Conservation (phyloP, 2,797 vertebrate genomes). For the Naso thynnoides region DNA sequence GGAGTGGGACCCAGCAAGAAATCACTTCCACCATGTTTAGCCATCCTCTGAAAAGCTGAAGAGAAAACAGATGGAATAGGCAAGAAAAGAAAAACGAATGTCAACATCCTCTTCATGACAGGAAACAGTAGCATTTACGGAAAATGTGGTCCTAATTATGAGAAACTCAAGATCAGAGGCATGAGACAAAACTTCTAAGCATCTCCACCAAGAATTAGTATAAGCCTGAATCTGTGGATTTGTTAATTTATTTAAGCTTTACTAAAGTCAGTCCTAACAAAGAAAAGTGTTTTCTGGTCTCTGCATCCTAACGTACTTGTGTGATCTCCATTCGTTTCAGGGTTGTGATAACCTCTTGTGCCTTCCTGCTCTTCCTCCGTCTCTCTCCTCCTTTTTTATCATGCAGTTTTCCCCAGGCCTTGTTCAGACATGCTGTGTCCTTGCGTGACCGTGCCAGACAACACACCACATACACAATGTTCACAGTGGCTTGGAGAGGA, state of each 20-base stretch:
- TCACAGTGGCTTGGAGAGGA: constrained; percentile 22
- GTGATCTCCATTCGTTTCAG: constrained; percentile 46
- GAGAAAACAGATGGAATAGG: constrained; percentile 5
- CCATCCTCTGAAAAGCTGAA: background rate
- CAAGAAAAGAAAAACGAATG: background rate
- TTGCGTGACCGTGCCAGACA: constrained; percentile 40
- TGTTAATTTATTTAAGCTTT: background rate
- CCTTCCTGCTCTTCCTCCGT: constrained; percentile 2
- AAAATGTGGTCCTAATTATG: constrained; percentile 7
- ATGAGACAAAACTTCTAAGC: background rate
- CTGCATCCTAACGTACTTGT: constrained; percentile 30
- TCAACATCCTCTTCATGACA: constrained; percentile 30
- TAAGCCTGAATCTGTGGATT: background rate
- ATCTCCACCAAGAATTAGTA: background rate
- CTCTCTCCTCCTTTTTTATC: background rate
- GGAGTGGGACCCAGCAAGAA: background rate
- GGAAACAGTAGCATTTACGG: constrained; percentile 3
- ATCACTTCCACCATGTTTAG: background rate
- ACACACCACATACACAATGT: constrained; percentile 22
- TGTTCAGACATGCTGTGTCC: constrained; percentile 35
- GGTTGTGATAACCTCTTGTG: constrained; percentile 5
- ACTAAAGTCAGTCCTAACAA: background rate
- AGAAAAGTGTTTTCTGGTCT: constrained; percentile 10
- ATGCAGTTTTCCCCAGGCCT: background rate
- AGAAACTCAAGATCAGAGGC: background rate